A percentile compares a stretch with the other conserved stretches of the same genome.
Conservation (phyloP, 2,113 vertebrate species). For the Columbina picui region DNA sequence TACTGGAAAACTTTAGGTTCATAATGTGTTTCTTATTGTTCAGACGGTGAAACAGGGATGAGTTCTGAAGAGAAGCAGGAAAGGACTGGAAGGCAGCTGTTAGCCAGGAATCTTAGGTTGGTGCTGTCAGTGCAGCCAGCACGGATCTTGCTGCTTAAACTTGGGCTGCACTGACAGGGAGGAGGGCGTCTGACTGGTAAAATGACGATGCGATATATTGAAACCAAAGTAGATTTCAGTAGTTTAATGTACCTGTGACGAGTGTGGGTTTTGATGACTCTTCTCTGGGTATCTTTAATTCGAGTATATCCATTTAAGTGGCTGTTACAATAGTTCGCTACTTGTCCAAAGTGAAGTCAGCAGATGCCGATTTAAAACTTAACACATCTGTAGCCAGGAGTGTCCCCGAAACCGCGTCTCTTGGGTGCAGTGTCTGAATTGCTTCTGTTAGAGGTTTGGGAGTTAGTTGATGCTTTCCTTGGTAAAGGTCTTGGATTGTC, state of each 20-base stretch:
- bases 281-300: background rate
- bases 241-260: background rate
- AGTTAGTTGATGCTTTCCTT: background rate
- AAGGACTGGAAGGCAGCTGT: background rate
- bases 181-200: background rate
- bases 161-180: background rate
- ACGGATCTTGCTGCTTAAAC: background rate
- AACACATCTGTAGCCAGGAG: background rate
- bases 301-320: background rate
- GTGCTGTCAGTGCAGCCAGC: background rate
- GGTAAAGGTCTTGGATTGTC: background rate
- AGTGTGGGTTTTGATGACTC: background rate
- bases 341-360: background rate
- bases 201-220: background rate
- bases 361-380: background rate
- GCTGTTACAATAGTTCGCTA: background rate
- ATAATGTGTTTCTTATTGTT: background rate
- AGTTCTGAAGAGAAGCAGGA: background rate
- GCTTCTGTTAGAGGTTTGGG: background rate
- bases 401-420: background rate
- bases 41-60: background rate
- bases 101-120: background rate
- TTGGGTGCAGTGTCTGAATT: background rate
- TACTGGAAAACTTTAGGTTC: background rate
- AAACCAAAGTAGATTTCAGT: background rate